Evolutionary conservation across 2,888 invertebrate genomes (phyloP).

Genomic region (Bedellia somnulentella): DNA sequence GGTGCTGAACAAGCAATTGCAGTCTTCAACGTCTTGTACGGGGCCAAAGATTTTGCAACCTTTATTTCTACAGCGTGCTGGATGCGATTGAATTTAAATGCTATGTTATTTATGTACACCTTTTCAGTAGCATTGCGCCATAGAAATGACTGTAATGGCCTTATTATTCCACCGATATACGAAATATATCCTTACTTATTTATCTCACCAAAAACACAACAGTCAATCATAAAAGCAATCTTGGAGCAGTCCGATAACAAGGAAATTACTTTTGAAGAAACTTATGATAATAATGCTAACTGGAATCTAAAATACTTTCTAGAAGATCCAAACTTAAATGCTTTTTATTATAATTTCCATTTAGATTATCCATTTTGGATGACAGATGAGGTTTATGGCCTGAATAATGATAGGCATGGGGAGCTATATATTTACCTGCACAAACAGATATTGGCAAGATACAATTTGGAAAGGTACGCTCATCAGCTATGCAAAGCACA

Average conservation of each 20-base stretch:
- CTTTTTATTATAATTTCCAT: constrained; percentile 30
- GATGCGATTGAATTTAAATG: constrained; percentile 38
- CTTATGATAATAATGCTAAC: constrained; percentile 27
- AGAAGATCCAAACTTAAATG: constrained; percentile 48
- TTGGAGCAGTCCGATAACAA: too few species aligned
- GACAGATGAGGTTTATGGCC: constrained; percentile 36
- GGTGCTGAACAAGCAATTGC: constrained; percentile 52
- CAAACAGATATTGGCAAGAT: constrained; percentile 65
- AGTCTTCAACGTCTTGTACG: constrained; percentile 49
- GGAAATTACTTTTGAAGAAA: too few species aligned
- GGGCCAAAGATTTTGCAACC: constrained; percentile 54
- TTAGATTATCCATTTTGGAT: constrained; percentile 41
- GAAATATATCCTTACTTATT: constrained; percentile 51
- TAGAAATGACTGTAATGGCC: constrained; percentile 15
- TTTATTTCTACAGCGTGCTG: constrained; percentile 56
- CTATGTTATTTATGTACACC: constrained; percentile 25
- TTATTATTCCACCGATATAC: constrained; percentile 25
- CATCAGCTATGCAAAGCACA: constrained; percentile 59
- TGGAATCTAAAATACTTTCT: constrained; percentile 48
- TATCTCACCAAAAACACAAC: constrained; percentile 35
- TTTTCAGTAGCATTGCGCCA: constrained; percentile 21
- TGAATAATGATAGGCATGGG: constrained; percentile 50
- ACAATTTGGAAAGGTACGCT: constrained; percentile 66
- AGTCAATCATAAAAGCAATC: not conserved
- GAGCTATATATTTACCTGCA: constrained; percentile 60